Percentiles rank a stretch among this genome's conserved stretches.
phyloP scores from a whole-genome alignment of 2,888 invertebrate genomes.

The Tachina lurida region DNA sequence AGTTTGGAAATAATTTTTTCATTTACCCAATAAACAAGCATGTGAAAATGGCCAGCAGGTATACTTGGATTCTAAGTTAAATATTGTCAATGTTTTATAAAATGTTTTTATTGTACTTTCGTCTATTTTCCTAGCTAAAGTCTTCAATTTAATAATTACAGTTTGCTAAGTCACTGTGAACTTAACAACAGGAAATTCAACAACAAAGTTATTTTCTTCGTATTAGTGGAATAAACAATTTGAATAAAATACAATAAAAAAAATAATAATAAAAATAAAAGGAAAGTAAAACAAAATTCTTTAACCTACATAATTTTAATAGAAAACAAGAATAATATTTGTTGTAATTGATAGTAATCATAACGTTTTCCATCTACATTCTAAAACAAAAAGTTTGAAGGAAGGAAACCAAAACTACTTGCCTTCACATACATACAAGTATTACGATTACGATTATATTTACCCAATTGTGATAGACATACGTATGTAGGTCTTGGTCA shows the following conservation, averaged over 20 bases:
- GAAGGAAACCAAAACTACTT: conserved; percentile 26
- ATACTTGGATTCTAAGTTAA: conserved; percentile 17
- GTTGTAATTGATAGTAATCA: conserved; percentile 61
- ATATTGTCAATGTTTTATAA: conserved; percentile 42
- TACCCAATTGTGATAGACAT: background rate
- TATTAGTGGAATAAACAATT: conserved; percentile 34
- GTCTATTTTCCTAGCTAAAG: conserved; percentile 11
- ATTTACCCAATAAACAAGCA: conserved; percentile 40
- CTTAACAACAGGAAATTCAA: conserved; percentile 62
- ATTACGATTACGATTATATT: no score
- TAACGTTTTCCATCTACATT: conserved; percentile 24
- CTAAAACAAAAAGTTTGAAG: background rate
- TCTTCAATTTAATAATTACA: conserved; percentile 55
- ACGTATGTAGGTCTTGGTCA: conserved; percentile 70
- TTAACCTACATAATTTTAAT: conserved; percentile 60
- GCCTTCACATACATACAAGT: background rate
- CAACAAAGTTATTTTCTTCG: conserved; percentile 45
- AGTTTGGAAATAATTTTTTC: conserved; percentile 9
- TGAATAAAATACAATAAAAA: conserved; percentile 11
- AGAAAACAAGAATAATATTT: conserved; percentile 41
- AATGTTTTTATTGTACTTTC: background rate
- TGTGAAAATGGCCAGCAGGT: conserved; percentile 30
- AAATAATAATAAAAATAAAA: conserved; percentile 6
- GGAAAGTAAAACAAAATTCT: conserved; percentile 42
- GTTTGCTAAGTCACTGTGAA: conserved; percentile 54